Evolutionary conservation across 2,797 vertebrate genomes (phyloP), one percentile per base, ranked within the genome.

Genomic region (Hoplostethus atlanticus): DNA sequence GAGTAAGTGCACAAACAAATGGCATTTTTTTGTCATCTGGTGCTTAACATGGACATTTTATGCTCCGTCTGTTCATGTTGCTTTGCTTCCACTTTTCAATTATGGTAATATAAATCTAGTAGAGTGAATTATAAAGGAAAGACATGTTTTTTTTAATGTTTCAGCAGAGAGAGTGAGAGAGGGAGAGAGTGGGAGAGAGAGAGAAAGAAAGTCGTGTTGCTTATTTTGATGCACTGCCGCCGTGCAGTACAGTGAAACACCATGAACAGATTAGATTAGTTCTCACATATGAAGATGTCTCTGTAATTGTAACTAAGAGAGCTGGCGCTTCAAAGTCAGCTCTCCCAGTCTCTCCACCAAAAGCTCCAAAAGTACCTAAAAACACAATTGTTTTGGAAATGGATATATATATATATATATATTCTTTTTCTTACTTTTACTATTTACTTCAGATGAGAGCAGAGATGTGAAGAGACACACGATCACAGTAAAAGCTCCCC

Each of bases 71-170:
- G 76, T 84, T 89, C 68, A 54, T 28, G 68, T 80, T 82, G 74
- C 70, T 81, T 85, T 84, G 79, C 80, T 89, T 89, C 86, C 84
- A 81, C 86, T 90, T 88, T 90, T 90, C 84, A 85, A 77, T 91
- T 87, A 89, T 84, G 81, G 76, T 90, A 85, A 91, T 90, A 68
- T 56, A 42, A 87, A 85, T 50, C 70, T 89, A 84, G 76, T 80
- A 61, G 54, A 73, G 76, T 81, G 74, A 87, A 90, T 88, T 81
- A 89, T 73, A 73, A 71, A 82, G 69, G 78, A 86, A 79, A 78
- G 64, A 76, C 64, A 64, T 73, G 73, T 57, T 84, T 85, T 88
- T 80, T 85, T 81, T 74, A 76, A 72, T 57, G 1, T 21, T 72
- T 74, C 77, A 58, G 58, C 69, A 30, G 31, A 40, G 16, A 75